Conservation (phyloP, 2,797 vertebrate species). For the Picus viridis region DNA sequence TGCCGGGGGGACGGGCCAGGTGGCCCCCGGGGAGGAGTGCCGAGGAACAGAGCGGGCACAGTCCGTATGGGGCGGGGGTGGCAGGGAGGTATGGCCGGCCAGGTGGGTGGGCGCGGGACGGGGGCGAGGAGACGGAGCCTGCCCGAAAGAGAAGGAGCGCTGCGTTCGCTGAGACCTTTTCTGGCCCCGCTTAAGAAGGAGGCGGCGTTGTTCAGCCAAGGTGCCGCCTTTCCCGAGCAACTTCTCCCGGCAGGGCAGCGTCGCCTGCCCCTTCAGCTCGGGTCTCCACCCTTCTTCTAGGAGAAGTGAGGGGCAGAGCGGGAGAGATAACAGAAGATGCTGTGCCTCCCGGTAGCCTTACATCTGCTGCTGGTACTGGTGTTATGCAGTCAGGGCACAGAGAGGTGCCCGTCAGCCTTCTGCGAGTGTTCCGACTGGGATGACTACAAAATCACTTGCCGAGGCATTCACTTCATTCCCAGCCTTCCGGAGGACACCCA, state of each 20-base stretch:
- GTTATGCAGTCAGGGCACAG: not conserved
- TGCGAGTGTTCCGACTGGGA: slow-evolving; percentile 90
- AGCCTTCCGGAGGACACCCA: slow-evolving; percentile 86
- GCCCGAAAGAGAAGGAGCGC: not conserved
- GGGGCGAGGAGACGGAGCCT: not conserved
- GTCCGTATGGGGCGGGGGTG: not conserved
- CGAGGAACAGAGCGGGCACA: not conserved
- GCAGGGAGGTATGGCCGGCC: not conserved
- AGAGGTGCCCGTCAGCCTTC: slow-evolving; percentile 75
- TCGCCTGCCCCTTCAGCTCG: not conserved
- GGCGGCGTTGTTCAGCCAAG: not conserved
- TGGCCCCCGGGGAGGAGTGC: not conserved
- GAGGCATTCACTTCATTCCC: slow-evolving; percentile 86
- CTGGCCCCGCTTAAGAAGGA: not conserved
- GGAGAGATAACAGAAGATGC: slow-evolving; percentile 35
- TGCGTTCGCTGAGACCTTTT: not conserved
- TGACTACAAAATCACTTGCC: slow-evolving; percentile 87
- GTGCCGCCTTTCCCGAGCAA: not conserved
- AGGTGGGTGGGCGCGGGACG: not conserved
- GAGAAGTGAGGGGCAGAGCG: not conserved
- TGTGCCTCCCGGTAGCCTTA: slow-evolving; percentile 17
- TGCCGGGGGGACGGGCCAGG: not conserved
- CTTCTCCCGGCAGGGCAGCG: not conserved
- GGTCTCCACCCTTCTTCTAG: not conserved
- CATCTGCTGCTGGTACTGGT: slow-evolving; percentile 64